These are phyloP conservation scores for Capromys pilorides DNA, from an alignment of 2,797 vertebrate genomes.

Conservation along the genomic window DNA sequence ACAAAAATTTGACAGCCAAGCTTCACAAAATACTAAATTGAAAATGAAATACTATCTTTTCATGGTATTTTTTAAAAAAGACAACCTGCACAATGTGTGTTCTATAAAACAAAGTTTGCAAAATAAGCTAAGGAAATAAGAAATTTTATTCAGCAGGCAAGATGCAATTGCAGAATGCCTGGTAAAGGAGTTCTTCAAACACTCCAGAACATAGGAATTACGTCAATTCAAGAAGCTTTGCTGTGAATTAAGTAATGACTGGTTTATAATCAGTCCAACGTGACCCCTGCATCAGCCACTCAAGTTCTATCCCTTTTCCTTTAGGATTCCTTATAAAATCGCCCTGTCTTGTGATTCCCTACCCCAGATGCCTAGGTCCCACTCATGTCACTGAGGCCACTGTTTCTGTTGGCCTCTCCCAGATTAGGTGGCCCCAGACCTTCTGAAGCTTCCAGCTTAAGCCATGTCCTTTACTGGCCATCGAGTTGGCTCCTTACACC, in stretches of 20 bases:
- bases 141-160: neutral
- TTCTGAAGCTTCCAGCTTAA: neutral
- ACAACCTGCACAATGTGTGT: neutral
- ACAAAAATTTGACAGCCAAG: neutral
- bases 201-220: neutral
- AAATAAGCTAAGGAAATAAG: conserved; percentile 47
- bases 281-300: neutral
- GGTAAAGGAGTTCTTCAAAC: neutral
- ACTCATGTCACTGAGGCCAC: neutral
- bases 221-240: neutral
- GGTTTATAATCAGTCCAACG: neutral
- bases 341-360: neutral
- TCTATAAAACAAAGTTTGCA: neutral
- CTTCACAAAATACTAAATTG: neutral
- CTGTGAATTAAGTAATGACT: neutral
- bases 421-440: neutral
- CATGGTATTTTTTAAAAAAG: conserved; percentile 10
- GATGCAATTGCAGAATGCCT: neutral
- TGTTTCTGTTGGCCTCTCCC: neutral
- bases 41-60: conserved; percentile 37
- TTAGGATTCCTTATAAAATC: neutral
- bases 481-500: neutral
- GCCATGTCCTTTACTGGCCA: neutral
- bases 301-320: neutral
- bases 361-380: neutral